Base-by-base conservation (phyloP, 2,113 vertebrate species). In the Anolis carolinensis region DNA sequence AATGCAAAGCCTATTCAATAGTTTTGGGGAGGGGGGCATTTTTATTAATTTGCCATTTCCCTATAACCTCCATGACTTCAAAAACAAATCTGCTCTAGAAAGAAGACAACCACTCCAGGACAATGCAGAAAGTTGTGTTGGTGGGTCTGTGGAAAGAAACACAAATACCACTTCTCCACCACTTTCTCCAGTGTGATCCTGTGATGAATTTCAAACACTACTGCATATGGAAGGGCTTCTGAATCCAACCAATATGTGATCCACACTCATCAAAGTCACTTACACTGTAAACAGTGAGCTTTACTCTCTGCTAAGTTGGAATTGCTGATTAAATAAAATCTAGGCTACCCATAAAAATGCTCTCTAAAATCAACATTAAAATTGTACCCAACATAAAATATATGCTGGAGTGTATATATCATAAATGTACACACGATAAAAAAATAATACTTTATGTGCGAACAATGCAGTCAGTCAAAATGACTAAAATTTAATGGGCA, bases 1-100 rank as follows among this genome's bases (percentile, higher is more conserved):
- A 71, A 0, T 0, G 0, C 3, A 16, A 27, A 8, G 8, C 30
- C 2, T 68, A 30, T 8, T 30, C 65, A 68, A 3, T 9, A 68
- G 27, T 9, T 11, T 27, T 10, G 30, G 27, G 30, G 27, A 3
- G 27, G 65, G 27, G 27, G 11, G 30, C 4, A 68, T 68, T 68
- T 68, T 68, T 13, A 8, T 30, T 30, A 2, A n/a, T 30, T 68
- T 21, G 7, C 30, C 11, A 11, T 4, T 30, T 21, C 30, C 65
- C 65, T 68, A 11, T 13, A 30, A 27, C 8, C 27, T 27, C 65
- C 30, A 13, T 30, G 30, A 27, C 65, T 11, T 30, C 30, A 1
- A 21, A 68, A 68, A 44, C 39, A 44, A 68, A 68, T 30, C 65
- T 68, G 65, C 27, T n/a, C 27, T 68, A 30, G 27, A 68, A 30